Conservation (phyloP, 2,113 vertebrate species). For the Euleptes europaea region DNA sequence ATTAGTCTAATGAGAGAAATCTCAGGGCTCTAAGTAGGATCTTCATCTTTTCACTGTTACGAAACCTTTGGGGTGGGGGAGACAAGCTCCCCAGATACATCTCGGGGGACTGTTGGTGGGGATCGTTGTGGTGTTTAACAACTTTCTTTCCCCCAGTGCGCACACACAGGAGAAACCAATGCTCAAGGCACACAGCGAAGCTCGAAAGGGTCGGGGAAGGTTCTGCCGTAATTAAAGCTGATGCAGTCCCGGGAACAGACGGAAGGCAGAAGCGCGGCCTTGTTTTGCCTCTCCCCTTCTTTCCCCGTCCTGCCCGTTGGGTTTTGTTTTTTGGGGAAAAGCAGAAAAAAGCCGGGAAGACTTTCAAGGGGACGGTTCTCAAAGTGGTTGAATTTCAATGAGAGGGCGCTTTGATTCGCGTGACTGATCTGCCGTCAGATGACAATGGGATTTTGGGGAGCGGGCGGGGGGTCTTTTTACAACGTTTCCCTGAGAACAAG, state of each 20-base stretch:
- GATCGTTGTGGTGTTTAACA: slow-evolving; percentile 55
- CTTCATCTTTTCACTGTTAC: slow-evolving; percentile 11
- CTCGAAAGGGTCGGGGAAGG: slow-evolving; percentile 52
- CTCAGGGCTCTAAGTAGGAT: background rate
- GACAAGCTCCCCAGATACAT: slow-evolving; percentile 37
- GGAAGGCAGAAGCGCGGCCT: slow-evolving; percentile 55
- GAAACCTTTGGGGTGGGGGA: slow-evolving; percentile 3
- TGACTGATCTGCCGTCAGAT: background rate
- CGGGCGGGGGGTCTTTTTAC: background rate
- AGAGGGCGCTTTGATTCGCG: slow-evolving; percentile 39
- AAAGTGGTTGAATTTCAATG: slow-evolving; percentile 33
- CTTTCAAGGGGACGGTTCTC: slow-evolving; percentile 15
- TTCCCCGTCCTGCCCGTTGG: slow-evolving; percentile 11
- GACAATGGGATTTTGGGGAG: slow-evolving; percentile 2
- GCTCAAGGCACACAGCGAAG: slow-evolving; percentile 27
- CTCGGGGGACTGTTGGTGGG: background rate
- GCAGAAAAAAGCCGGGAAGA: slow-evolving; percentile 37
- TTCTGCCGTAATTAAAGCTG: slow-evolving; percentile 58
- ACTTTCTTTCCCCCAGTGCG: slow-evolving; percentile 52
- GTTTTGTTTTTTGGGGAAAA: slow-evolving; percentile 44
- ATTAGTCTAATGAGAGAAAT: slow-evolving; percentile 7
- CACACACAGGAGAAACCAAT: background rate
- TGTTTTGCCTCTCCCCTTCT: slow-evolving; percentile 16
- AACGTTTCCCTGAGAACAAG: accelerated
- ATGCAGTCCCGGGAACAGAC: slow-evolving; percentile 53